Conservation (phyloP, 2,888 invertebrate species). For the Netelia fuscicornis region DNA sequence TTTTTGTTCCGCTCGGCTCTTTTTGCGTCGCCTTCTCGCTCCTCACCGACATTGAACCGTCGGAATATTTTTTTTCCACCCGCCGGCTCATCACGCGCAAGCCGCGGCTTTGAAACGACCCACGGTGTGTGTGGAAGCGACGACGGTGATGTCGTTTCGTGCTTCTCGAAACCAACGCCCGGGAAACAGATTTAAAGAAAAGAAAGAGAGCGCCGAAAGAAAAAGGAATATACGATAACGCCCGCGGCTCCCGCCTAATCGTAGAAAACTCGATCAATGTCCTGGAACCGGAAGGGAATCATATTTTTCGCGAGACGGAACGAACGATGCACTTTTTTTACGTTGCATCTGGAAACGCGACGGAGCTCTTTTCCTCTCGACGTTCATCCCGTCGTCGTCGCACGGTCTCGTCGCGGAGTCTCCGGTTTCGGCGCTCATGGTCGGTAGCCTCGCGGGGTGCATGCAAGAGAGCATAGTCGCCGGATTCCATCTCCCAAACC, state of each 20-base stretch:
- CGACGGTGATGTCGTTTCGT: slow-evolving; percentile 42
- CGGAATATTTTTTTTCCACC: slow-evolving; percentile 50
- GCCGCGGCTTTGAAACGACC: slow-evolving; percentile 14
- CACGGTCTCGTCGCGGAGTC: slow-evolving; percentile 48
- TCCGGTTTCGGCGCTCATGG: slow-evolving; percentile 49
- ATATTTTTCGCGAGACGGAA: slow-evolving; percentile 75
- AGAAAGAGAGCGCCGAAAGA: background rate
- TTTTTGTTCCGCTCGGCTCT: slow-evolving; percentile 21
- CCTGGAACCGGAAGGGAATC: slow-evolving; percentile 76
- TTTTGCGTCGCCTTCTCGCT: background rate
- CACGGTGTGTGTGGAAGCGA: background rate
- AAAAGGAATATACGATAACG: slow-evolving; percentile 54
- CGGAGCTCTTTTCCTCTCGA: slow-evolving; percentile 35
- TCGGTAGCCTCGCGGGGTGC: slow-evolving; percentile 20
- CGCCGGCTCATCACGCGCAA: slow-evolving; percentile 23
- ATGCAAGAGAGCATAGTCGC: slow-evolving; percentile 17
- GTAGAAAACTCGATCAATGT: slow-evolving; percentile 79
- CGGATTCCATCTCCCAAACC: slow-evolving; percentile 48
- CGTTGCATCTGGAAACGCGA: background rate
- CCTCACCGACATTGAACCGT: slow-evolving; percentile 30
- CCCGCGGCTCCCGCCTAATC: slow-evolving; percentile 73
- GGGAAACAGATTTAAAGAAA: slow-evolving; percentile 35
- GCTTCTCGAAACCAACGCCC: slow-evolving; percentile 7
- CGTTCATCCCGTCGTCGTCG: slow-evolving; percentile 29
- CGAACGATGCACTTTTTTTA: slow-evolving; percentile 48